These are phyloP conservation scores for Platycercus adscitus DNA, from an alignment of 2,113 vertebrate genomes.

Conservation along the genomic window DNA sequence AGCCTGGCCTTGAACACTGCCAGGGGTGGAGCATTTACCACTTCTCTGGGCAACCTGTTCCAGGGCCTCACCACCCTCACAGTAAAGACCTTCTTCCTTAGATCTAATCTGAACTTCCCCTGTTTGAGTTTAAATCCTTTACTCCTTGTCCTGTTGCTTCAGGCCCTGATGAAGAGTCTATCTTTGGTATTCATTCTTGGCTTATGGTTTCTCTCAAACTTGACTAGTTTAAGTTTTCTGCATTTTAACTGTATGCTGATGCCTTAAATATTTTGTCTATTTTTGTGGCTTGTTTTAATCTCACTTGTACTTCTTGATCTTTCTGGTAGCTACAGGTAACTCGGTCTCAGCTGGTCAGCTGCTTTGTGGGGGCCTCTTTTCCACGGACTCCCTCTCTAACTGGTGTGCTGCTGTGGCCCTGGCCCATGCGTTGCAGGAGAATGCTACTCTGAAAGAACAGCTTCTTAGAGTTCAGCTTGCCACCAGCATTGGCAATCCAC, in stretches of 20 bases:
- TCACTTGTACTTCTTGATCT: not conserved
- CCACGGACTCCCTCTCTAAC: conserved; percentile 94
- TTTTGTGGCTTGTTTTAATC: not conserved
- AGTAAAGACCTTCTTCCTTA: not conserved
- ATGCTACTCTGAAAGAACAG: conserved; percentile 93
- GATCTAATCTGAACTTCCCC: not conserved
- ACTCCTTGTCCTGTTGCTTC: not conserved
- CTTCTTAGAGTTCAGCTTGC: conserved; percentile 94
- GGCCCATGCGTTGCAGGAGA: conserved; percentile 94
- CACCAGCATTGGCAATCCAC: conserved; percentile 94
- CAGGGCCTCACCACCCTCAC: not conserved
- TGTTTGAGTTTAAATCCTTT: not conserved
- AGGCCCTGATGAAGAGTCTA: not conserved
- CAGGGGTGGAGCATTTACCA: not conserved
- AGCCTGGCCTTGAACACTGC: not conserved
- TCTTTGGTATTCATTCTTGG: not conserved
- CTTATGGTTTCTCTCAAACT: not conserved
- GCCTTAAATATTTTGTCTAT: not conserved
- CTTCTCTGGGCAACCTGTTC: not conserved
- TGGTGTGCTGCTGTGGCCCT: conserved; percentile 97
- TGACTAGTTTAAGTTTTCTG: accelerated
- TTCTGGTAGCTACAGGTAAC: conserved; percentile 82
- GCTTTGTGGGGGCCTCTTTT: conserved; percentile 95
- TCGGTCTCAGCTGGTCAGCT: conserved; percentile 95
- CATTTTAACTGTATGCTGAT: not conserved